Percentiles rank a stretch among this genome's conserved stretches.
These are phyloP conservation scores for Pteropus alecto DNA, from an alignment of 2,113 vertebrate species.

Conservation along the genomic window DNA sequence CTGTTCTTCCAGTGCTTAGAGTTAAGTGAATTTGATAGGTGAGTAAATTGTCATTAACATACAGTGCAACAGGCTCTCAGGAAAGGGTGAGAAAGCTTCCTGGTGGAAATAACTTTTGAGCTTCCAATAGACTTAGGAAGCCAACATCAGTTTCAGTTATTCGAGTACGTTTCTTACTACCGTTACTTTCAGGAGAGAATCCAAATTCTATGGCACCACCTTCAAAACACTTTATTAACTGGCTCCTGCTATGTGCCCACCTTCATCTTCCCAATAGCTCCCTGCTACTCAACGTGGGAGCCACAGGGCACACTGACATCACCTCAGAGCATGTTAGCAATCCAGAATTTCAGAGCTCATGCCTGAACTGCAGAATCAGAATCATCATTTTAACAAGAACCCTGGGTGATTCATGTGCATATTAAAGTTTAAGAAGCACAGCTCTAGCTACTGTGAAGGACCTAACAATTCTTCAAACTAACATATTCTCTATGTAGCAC, in stretches of 20 bases:
- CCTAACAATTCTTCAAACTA: neutral
- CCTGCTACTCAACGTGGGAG: neutral
- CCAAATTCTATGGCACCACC: neutral
- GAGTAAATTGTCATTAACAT: neutral
- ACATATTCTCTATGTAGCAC: neutral
- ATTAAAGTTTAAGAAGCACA: neutral
- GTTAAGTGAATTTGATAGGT: neutral
- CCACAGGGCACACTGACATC: rapidly evolving
- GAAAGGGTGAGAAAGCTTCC: neutral
- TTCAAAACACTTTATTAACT: neutral
- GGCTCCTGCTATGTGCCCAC: too few species aligned
- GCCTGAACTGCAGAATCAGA: neutral
- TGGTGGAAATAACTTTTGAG: neutral
- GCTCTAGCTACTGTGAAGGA: neutral
- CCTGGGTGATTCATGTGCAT: too few species aligned
- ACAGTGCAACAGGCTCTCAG: neutral
- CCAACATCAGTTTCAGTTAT: neutral
- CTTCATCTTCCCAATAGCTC: neutral
- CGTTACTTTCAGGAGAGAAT: neutral
- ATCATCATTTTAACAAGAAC: neutral
- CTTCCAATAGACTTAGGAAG: neutral
- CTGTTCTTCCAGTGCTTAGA: neutral
- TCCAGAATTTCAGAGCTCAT: neutral
- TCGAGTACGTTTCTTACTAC: neutral
- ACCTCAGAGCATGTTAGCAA: neutral